Evolutionary conservation across 64 coral and sea anemone species (phyloP), one percentile per base, ranked within the genome.

Genomic region (Pachyseris speciosa): DNA sequence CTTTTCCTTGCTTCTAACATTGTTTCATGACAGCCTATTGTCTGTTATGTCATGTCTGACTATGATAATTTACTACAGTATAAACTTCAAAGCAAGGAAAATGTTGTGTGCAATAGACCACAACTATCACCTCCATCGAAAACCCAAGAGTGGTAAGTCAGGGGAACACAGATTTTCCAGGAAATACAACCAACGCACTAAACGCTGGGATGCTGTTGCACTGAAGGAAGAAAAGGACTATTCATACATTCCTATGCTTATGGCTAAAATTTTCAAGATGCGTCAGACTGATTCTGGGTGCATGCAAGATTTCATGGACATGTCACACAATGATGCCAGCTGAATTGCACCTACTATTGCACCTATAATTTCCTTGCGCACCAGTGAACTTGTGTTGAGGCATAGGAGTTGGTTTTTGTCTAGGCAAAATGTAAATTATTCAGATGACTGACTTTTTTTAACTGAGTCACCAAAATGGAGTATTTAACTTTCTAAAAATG

Each of bases 291-390:
- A 84, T 67, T 38, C 59, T 13, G 59, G 80, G 17, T 67, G 31
- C 37, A 63, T 84, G 80, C 80, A 84, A 84, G 80, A 84, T 33
- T 39, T 25, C 13, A 85, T 85, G n/a, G 81, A 45, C 15, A 85
- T 85, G 59, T 68, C 37, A 67, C 13, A 67, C 2, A 67, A 85
- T 68, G 81, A 85, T 68, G 59, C 81, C 27, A 7, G 38, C 17
- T 12, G 37, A 39, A 85, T 68, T 67, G 37, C 81, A 43, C 81
- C 37, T 15, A 85, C 81, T 40, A 85, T 85, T 68, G 81, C 61
- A 85, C 22, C 1, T n/a, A 40, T 19, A 22, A 22, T 20, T 40
- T 39, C 81, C 2, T 29, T 29, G 22, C 22, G 36, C 24, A 41
- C 59, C 20, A 67, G 61, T 85, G 81, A 85, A 85, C 45, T 85